phyloP scores from a whole-genome alignment of 37 sponge, comb jelly and placozoan species.

The Amphimedon queenslandica region DNA sequence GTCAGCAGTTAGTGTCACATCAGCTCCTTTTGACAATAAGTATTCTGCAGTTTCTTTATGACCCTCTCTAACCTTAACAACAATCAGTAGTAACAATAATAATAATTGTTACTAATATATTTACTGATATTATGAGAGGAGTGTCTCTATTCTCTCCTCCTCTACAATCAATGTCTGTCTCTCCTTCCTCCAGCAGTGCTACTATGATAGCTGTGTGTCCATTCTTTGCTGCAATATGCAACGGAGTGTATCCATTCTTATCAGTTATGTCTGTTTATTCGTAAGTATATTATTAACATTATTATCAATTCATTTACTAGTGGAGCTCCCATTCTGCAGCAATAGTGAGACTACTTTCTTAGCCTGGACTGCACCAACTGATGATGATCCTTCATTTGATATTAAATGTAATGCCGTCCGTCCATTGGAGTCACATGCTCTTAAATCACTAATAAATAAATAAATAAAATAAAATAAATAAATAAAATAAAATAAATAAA shows the following conservation, averaged over 20 bases:
- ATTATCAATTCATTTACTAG: slow-evolving; percentile 40
- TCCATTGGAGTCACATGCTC: slow-evolving; percentile 61
- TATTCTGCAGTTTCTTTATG: slow-evolving; percentile 59
- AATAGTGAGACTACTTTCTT: slow-evolving; percentile 75
- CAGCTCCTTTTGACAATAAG: slow-evolving; percentile 69
- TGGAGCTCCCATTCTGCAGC: slow-evolving; percentile 43
- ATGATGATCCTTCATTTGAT: slow-evolving; percentile 31
- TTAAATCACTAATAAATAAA: slow-evolving; percentile 53
- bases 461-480: neutral
- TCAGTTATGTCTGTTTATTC: slow-evolving; percentile 27
- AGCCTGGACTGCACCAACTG: slow-evolving; percentile 55
- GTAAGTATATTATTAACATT: slow-evolving; percentile 8
- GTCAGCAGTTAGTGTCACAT: slow-evolving; percentile 65
- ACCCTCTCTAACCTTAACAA: slow-evolving; percentile 54
- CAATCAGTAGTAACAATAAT: neutral
- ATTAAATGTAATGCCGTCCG: slow-evolving; percentile 73
- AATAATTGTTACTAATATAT: neutral
- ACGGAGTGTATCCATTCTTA: slow-evolving; percentile 35
- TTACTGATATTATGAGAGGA: slow-evolving; percentile 75
- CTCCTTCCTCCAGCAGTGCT: slow-evolving; percentile 78
- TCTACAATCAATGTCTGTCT: slow-evolving; percentile 66
- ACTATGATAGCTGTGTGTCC: slow-evolving; percentile 77
- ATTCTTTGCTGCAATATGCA: slow-evolving; percentile 61
- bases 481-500: neutral
- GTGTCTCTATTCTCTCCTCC: slow-evolving; percentile 76